These are phyloP conservation scores for Pleuronectes platessa DNA, from an alignment of 2,113 vertebrate genomes.

Conservation along the genomic window DNA sequence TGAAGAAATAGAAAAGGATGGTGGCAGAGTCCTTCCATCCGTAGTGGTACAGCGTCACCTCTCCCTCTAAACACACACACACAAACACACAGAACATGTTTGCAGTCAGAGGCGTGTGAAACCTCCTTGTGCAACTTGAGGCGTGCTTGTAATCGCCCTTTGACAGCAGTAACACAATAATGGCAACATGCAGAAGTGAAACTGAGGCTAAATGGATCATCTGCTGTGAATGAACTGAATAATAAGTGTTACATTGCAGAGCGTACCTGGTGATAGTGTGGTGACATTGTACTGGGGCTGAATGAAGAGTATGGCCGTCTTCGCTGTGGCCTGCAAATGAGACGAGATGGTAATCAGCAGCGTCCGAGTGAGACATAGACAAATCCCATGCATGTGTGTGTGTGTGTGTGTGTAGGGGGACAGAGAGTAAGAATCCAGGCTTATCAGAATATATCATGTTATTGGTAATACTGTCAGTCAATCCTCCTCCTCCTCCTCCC, in stretches of 20 bases:
- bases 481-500: no score
- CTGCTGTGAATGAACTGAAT: not conserved
- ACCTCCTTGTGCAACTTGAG: conserved; percentile 13
- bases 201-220: not conserved
- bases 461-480: not conserved
- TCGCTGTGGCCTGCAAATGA: conserved; percentile 91
- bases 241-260: not conserved
- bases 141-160: not conserved
- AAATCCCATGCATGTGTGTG: not conserved
- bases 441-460: not conserved
- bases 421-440: not conserved
- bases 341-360: conserved; percentile 29
- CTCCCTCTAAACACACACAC: conserved; percentile 83
- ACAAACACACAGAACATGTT: conserved; percentile 49
- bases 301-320: conserved; percentile 97
- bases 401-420: no score
- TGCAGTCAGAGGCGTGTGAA: conserved; percentile 21
- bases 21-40: conserved; percentile 94
- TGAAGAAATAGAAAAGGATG: conserved; percentile 94
- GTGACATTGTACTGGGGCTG: conserved; percentile 97
- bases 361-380: not conserved
- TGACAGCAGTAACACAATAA: not conserved
- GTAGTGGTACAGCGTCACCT: conserved; percentile 91
- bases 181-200: conserved; percentile 6
- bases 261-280: conserved; percentile 87